Base-by-base conservation (phyloP, 2,888 invertebrate genomes). In the Apodemia mormo region DNA sequence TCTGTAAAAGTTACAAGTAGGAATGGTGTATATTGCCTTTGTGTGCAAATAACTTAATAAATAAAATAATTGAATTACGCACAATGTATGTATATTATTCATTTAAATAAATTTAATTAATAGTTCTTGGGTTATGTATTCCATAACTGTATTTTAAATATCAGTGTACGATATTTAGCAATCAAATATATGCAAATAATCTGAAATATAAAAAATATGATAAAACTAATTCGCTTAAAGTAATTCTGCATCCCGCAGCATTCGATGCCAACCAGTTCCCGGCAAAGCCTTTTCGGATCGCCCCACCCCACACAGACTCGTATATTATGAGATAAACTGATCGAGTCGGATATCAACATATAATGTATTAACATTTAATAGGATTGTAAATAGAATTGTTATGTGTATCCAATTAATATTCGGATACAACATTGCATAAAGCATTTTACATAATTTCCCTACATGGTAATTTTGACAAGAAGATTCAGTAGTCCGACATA, bases 241-340 rank as follows among this genome's bases (percentile, higher is more conserved):
- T 4, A 7, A 52, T 1, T 14, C 69, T 72, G 69, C 87, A 84
- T 92, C 92, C 92, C 92, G 92, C 76, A 92, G 89, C 90, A 87
- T 90, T 89, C 84, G 76, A 72, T 78, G 76, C 80, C 85, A 90
- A 90, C 90, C 88, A 85, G 92, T 91, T 88, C 86, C 82, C 81
- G 76, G 81, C 81, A 81, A 87, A 91, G 89, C 90, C 90, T 92
- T 88, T 83, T 81, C 40, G 69, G 69, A 56, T 54, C 69, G 54
- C 54, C 69, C 69, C 65, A 65, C 40, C 37, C 40, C 54, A 65
- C 22, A 12, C n/a, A 12, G 10, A 40, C 40, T 65, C 65, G 52
- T 69, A 40, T 56, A 40, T 65, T 40, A 54, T 65, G 56, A 69
- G 69, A 69, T 65, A 69, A 54, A 22, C 52, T n/a, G 64, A 65